Percentiles rank a stretch among this genome's conserved stretches.
These are phyloP conservation scores for Rugalucina vietnamica DNA, from an alignment of 2,888 invertebrate genomes.

Conservation along the genomic window DNA sequence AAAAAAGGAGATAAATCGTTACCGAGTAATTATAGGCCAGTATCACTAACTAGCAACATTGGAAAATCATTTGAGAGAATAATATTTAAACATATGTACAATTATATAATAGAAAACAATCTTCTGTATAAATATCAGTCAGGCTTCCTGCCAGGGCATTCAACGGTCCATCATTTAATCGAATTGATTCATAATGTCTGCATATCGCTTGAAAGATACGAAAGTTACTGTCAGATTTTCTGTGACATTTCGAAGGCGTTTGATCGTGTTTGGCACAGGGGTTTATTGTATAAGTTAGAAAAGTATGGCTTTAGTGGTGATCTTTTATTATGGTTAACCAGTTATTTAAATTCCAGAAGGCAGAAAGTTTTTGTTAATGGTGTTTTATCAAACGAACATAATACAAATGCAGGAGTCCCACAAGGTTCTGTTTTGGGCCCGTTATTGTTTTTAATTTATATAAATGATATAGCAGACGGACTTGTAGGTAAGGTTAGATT, in stretches of 20 bases:
- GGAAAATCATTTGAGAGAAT: neutral
- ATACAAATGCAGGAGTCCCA: slow-evolving; percentile 5
- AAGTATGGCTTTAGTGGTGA: neutral
- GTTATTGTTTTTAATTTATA: slow-evolving; percentile 2
- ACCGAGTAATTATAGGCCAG: neutral
- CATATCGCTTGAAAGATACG: neutral
- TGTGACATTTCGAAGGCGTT: neutral
- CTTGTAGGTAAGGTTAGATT: neutral
- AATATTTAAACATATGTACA: slow-evolving; percentile 12
- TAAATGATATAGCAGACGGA: neutral
- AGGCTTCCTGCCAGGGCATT: slow-evolving; percentile 6
- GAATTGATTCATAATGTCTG: neutral
- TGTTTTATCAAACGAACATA: neutral
- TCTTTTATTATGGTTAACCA: neutral
- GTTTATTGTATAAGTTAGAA: neutral
- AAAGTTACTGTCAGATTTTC: neutral
- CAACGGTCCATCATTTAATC: slow-evolving; percentile 6
- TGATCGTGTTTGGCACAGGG: slow-evolving; percentile 9
- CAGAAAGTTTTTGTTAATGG: neutral
- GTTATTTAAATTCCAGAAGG: neutral
- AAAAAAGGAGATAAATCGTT: neutral
- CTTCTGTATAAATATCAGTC: slow-evolving; percentile 22
- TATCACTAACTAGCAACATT: neutral
- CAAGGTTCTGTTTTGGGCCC: slow-evolving; percentile 1
- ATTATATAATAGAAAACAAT: neutral